Evolutionary conservation across 2,113 vertebrate species (phyloP).

Genomic region (Calyptommatus sinebrachiatus): DNA sequence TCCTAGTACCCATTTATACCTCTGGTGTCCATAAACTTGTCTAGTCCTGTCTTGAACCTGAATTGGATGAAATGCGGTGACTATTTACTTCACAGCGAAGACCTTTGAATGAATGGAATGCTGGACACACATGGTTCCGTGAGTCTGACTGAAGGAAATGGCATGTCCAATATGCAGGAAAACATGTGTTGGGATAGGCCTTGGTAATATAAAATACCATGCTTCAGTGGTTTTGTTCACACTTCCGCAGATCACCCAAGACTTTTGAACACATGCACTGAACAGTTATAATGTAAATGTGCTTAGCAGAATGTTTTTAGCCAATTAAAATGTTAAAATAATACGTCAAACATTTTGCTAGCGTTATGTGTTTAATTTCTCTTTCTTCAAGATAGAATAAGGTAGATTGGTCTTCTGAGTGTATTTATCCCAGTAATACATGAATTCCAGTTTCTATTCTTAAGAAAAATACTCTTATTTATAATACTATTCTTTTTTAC

Average conservation of each 20-base stretch:
- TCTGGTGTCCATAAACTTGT: too few relatives aligned
- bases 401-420: not conserved
- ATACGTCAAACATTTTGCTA: not conserved
- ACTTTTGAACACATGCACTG: not conserved
- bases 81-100: too few relatives aligned
- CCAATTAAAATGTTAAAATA: not conserved
- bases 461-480: conserved; percentile 1
- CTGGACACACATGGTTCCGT: too few relatives aligned
- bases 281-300: not conserved
- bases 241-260: not conserved
- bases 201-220: not conserved
- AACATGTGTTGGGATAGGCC: not conserved
- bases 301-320: not conserved
- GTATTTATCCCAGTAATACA: not conserved
- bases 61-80: too few relatives aligned
- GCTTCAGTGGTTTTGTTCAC: not conserved
- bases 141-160: too few relatives aligned
- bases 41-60: too few relatives aligned
- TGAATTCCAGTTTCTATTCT: not conserved
- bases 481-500: not conserved
- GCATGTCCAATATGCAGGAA: too few relatives aligned
- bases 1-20: too few relatives aligned
- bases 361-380: not conserved
- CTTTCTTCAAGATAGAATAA: not conserved
- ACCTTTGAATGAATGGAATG: too few relatives aligned